Percentiles rank a stretch among this genome's conserved stretches.
These are phyloP conservation scores for Enteromius unitaeniatus DNA, from an alignment of 2,797 vertebrate genomes.

Conservation along the genomic window DNA sequence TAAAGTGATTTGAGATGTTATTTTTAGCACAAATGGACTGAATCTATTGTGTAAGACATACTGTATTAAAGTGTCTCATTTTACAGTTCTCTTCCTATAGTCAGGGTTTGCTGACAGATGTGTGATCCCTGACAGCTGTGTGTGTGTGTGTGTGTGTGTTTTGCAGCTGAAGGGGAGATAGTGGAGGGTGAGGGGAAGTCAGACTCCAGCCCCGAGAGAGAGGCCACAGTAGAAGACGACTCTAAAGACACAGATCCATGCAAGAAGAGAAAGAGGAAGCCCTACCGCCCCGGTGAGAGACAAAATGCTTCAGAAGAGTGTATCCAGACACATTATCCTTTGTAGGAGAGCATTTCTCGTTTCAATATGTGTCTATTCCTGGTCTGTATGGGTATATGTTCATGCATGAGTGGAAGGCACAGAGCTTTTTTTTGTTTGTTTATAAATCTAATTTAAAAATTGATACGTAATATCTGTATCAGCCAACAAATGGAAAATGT, in stretches of 20 bases:
- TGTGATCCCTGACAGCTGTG: neutral
- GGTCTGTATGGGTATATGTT: neutral
- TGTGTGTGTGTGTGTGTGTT: slow-evolving; percentile 52
- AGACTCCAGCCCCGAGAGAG: slow-evolving; percentile 96
- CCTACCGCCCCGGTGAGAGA: slow-evolving; percentile 92
- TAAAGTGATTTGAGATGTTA: neutral
- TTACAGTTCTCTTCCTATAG: neutral
- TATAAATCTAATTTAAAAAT: neutral
- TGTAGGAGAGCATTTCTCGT: neutral
- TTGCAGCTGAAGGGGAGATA: slow-evolving; percentile 88
- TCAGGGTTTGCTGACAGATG: neutral
- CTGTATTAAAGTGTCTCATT: neutral
- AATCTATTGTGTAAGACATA: neutral
- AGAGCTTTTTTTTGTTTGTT: neutral
- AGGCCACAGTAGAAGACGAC: slow-evolving; percentile 90
- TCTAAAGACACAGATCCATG: slow-evolving; percentile 87
- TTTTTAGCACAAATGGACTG: neutral
- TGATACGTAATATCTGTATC: neutral
- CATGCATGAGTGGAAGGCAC: neutral
- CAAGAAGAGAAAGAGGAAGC: slow-evolving; percentile 98
- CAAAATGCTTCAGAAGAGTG: slow-evolving; percentile 74
- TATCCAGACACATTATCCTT: slow-evolving; percentile 65
- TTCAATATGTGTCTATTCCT: neutral
- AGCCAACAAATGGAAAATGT: neutral
- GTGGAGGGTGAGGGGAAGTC: slow-evolving; percentile 97